Evolutionary conservation across 2,888 invertebrate species (phyloP).

Genomic region (Cataglyphis livida): DNA sequence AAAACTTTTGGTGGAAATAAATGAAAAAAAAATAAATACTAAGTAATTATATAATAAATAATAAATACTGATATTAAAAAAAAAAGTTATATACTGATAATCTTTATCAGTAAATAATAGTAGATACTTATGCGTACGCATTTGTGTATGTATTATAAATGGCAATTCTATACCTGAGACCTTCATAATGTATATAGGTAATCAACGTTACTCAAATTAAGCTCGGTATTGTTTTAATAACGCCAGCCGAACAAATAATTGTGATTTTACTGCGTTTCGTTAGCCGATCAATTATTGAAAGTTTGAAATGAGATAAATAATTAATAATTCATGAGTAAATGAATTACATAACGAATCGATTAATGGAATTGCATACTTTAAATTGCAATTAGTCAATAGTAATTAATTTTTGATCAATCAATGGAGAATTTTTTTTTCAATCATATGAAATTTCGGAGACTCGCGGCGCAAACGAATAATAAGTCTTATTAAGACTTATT

Average conservation of each 20-base stretch:
- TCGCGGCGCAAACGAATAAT: conserved; percentile 1
- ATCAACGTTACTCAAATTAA: conserved; percentile 41
- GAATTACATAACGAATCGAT: conserved; percentile 52
- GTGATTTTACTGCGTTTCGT: conserved; percentile 43
- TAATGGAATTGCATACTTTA: conserved; percentile 44
- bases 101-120: neutral
- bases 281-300: conserved; percentile 49
- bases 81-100: neutral
- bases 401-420: conserved; percentile 46
- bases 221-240: conserved; percentile 48
- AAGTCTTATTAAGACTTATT: neutral
- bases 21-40: neutral
- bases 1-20: neutral
- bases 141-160: neutral
- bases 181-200: conserved; percentile 18
- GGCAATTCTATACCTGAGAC: neutral
- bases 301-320: conserved; percentile 54
- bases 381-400: conserved; percentile 46
- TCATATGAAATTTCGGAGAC: conserved; percentile 30
- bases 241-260: conserved; percentile 24
- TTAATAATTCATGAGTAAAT: conserved; percentile 52
- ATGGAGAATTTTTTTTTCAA: conserved; percentile 38
- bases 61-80: neutral
- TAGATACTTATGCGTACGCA: too few species aligned
- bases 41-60: neutral